Base-by-base conservation (phyloP, 2,113 vertebrate genomes). In the Sus scrofa region DNA sequence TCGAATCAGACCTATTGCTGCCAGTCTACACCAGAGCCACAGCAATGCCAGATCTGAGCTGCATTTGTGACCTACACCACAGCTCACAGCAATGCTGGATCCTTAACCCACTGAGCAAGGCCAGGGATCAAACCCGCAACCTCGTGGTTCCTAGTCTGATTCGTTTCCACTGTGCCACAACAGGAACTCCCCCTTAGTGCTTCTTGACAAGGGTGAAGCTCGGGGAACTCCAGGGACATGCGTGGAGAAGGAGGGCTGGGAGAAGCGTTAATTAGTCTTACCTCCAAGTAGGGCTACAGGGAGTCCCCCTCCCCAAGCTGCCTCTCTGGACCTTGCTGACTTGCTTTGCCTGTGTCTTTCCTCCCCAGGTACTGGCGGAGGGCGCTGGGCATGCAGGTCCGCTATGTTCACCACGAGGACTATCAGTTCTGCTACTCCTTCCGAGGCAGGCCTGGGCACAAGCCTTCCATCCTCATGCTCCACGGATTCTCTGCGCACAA, bases 401-500 rank as follows among this genome's bases (percentile, higher is more conserved):
- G 96, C 78, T 99, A 99, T 0, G 98, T 96, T 0, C 92, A 95
- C 94, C 98, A 98, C 1, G 98, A 99, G 19, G 99, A 98, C 86
- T 99, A 99, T 87, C 98, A 98, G 97, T 99, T 99, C 98, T 99
- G 99, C 93, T 99, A 99, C 79, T 99, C 98, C 89, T 99, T 97
- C 96, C 99, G 99, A 8, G 99, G 99, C 73, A 99, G 98, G 26
- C 98, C 99, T 7, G 98, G 99, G 2, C 98, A 97, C 86, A 98
- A 96, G 2, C 99, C 99, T 0, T 99, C 99, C 10, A 91, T 99
- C 79, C 99, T 99, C 83, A 99, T 99, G 99, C 98, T 99, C 37
- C 99, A 99, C 0, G 99, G 99, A 4, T 99, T 99, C 98, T 99
- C 99, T 1, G 99, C 99, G 30, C 98, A 98, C 97, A 99, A 99